Evolutionary conservation across 2,113 vertebrate species (phyloP).

Genomic region (Heterotilapia buettikoferi): DNA sequence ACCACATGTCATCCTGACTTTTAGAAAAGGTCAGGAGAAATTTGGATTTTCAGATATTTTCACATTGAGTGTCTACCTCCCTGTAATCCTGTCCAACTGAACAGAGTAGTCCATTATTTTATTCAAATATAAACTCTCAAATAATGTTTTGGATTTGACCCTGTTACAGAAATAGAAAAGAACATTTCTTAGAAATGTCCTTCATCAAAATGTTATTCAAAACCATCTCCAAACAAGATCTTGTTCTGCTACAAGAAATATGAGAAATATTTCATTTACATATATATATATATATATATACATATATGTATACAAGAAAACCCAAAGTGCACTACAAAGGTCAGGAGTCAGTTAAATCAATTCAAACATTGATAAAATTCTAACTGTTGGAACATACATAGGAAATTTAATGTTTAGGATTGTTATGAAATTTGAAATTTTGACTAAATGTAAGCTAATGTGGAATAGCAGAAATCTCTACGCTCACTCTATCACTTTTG

Average conservation of each 20-base stretch:
- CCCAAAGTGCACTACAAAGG: neutral
- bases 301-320: neutral
- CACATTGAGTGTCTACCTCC: neutral
- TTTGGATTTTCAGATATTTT: neutral
- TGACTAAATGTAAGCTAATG: neutral
- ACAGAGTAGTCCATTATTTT: neutral
- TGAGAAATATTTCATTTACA: neutral
- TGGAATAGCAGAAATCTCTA: neutral
- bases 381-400: neutral
- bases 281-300: no score
- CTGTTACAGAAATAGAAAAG: neutral
- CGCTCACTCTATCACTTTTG: neutral
- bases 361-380: neutral
- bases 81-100: neutral
- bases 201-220: neutral
- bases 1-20: neutral
- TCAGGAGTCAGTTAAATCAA: neutral
- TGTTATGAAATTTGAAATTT: neutral
- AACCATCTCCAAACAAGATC: neutral
- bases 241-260: neutral
- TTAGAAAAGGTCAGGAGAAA: neutral
- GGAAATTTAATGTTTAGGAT: neutral
- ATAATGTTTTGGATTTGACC: neutral
- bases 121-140: neutral
- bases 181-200: neutral